Percentiles rank a stretch among this genome's conserved stretches.
Conservation (phyloP, 2,797 vertebrate genomes). For the Pitangus sulphuratus region DNA sequence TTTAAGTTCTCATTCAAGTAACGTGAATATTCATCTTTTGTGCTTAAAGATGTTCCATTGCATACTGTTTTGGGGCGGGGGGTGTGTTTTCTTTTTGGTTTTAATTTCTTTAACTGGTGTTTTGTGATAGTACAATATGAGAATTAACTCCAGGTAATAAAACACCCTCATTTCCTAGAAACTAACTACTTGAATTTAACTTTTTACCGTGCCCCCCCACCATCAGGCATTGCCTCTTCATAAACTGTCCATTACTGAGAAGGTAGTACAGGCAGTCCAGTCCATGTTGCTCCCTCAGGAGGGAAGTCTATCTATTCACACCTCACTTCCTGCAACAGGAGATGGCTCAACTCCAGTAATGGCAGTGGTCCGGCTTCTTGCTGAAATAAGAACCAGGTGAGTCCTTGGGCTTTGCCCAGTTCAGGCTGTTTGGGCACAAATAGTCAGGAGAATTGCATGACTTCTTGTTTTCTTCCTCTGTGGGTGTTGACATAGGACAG, state of each 20-base stretch:
- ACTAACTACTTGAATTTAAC: constrained; percentile 81
- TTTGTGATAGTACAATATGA: constrained; percentile 54
- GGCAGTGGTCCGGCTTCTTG: constrained; percentile 95
- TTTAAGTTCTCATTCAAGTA: constrained; percentile 31
- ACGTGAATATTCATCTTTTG: neutral
- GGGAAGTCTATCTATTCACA: constrained; percentile 99
- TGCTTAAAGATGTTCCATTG: neutral
- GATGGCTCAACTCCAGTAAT: constrained; percentile 97
- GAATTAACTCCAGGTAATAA: constrained; percentile 76
- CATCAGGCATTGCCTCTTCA: constrained; percentile 93
- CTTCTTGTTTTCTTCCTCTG: neutral
- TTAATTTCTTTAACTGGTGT: neutral
- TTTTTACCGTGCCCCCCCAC: constrained; percentile 76
- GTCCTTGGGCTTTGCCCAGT: neutral
- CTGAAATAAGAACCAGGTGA: constrained; percentile 97
- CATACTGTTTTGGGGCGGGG: neutral
- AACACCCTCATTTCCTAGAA: constrained; percentile 76
- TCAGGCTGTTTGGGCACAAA: neutral
- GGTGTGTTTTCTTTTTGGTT: neutral
- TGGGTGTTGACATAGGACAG: neutral
- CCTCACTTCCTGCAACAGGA: constrained; percentile 95
- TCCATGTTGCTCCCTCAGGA: constrained; percentile 99
- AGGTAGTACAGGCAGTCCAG: constrained; percentile 98
- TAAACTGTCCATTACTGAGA: constrained; percentile 99
- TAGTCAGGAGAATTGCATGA: neutral